Percentiles rank a stretch among this genome's conserved stretches.
These are phyloP conservation scores for Lomographa bimaculata DNA, from an alignment of 2,888 invertebrate genomes.

Conservation along the genomic window DNA sequence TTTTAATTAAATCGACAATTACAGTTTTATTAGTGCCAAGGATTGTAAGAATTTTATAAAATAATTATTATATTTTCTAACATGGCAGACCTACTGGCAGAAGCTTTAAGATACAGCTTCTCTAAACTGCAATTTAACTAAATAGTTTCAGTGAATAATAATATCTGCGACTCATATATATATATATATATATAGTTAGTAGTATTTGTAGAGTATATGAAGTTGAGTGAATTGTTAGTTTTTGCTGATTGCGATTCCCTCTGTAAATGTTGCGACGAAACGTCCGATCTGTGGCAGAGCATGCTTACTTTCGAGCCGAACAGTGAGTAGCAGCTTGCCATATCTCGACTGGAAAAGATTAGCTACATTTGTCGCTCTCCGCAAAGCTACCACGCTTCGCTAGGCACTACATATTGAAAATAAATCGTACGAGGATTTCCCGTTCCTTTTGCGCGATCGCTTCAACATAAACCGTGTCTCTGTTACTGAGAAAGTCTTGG, in stretches of 20 bases:
- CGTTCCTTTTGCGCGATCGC: conserved; percentile 23
- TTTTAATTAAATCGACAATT: conserved; percentile 7
- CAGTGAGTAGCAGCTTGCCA: conserved; percentile 17
- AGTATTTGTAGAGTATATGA: not conserved
- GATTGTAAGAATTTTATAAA: no score
- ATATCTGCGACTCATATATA: no score
- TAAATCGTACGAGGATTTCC: conserved; percentile 25
- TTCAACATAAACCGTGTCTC: conserved; percentile 21
- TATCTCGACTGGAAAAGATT: conserved; percentile 24
- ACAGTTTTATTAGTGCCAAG: conserved; percentile 4
- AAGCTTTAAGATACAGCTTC: no score
- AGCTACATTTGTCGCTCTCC: conserved; percentile 20
- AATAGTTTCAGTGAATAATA: no score
- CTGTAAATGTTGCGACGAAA: no score
- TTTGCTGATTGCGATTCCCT: no score
- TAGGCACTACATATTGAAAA: conserved; percentile 28
- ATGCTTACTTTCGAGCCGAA: conserved; percentile 13
- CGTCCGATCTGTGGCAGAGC: conserved; percentile 19
- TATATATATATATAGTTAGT: no score
- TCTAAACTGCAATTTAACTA: no score
- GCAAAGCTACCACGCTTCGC: conserved; percentile 21
- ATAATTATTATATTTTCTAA: no score
- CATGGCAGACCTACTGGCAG: no score
- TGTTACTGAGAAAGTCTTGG: conserved; percentile 36
- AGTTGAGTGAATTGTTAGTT: no score